Evolutionary conservation across 2,888 invertebrate genomes (phyloP).

Genomic region (Andrena fulva): DNA sequence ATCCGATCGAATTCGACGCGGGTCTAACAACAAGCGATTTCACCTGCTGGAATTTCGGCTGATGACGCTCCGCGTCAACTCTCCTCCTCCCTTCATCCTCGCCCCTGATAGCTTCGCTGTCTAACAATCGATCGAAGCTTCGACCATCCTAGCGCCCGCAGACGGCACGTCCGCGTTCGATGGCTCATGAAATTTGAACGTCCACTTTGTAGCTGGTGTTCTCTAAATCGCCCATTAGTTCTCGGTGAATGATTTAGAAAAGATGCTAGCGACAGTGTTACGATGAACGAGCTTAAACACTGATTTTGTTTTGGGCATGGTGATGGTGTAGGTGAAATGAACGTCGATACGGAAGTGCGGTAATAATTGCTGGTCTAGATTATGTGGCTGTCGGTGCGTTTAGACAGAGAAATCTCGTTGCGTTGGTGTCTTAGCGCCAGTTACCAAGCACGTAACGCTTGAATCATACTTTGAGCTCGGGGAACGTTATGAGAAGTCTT

Average conservation of each 20-base stretch:
- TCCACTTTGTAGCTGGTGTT: not conserved
- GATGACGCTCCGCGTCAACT: constrained; percentile 2
- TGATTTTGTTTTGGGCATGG: not conserved
- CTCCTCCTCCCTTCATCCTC: not conserved
- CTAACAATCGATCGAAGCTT: not conserved
- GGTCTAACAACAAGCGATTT: constrained; percentile 55
- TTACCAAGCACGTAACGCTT: not conserved
- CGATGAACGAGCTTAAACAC: too few species aligned
- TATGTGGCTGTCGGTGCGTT: too few species aligned
- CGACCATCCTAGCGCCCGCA: not conserved
- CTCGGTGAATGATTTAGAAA: constrained; percentile 9
- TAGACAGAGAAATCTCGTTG: not conserved
- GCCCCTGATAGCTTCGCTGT: not conserved
- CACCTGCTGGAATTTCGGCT: constrained; percentile 62
- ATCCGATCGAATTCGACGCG: constrained; percentile 56
- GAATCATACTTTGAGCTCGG: too few species aligned
- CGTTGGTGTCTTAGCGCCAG: not conserved
- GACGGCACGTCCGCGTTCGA: not conserved
- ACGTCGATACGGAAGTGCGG: not conserved
- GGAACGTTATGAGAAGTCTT: too few species aligned
- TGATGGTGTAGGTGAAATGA: not conserved
- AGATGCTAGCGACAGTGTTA: constrained; percentile 11
- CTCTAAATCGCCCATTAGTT: constrained; percentile 12
- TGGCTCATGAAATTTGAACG: constrained; percentile 8
- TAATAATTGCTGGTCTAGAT: constrained; percentile 1